Percentiles rank a stretch among this genome's conserved stretches.
These are phyloP conservation scores for Chydorus sphaericus DNA, from an alignment of 2,888 invertebrate species.

Conservation along the genomic window DNA sequence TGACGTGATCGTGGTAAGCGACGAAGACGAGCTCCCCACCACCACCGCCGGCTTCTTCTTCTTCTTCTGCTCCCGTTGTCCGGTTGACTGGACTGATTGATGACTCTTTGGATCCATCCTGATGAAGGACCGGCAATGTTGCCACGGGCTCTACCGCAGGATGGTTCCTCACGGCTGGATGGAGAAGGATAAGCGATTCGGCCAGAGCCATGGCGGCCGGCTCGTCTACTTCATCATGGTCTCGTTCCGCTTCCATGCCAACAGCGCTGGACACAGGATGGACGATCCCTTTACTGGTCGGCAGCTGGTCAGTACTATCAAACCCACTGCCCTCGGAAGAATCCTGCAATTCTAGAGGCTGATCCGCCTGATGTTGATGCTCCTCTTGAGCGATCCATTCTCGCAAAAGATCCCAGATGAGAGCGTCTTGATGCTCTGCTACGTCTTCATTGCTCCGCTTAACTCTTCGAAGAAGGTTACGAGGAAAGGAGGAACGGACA, in stretches of 20 bases:
- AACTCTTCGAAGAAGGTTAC: no score
- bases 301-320: neutral
- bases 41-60: neutral
- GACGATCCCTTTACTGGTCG: neutral
- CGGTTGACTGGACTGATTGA: neutral
- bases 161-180: neutral
- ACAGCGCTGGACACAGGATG: neutral
- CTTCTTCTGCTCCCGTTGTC: neutral
- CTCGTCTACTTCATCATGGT: neutral
- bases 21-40: constrained; percentile 17
- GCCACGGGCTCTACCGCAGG: neutral
- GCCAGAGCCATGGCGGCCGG: neutral
- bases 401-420: constrained; percentile 9
- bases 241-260: neutral
- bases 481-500: no score
- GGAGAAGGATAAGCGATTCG: neutral
- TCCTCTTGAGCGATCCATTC: constrained; percentile 9
- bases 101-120: neutral
- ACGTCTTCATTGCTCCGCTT: neutral
- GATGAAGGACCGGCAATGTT: neutral
- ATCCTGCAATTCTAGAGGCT: neutral
- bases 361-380: neutral
- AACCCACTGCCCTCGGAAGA: neutral
- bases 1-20: constrained; percentile 31
- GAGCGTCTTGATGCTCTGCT: neutral